phyloP scores from a whole-genome alignment of 2,888 invertebrate genomes.

The Coremacera marginata region DNA sequence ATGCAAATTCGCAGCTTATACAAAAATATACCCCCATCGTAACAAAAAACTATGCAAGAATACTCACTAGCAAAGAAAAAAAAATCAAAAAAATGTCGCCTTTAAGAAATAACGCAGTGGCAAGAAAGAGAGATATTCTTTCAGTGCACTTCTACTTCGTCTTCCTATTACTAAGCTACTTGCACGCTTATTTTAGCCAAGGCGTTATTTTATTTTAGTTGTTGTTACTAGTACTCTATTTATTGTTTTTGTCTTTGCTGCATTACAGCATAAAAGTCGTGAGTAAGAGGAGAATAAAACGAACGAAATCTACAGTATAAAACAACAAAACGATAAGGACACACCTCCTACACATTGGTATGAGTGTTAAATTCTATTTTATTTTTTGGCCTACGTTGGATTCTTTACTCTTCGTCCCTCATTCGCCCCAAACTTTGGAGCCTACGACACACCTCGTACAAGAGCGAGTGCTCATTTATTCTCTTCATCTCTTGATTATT shows the following conservation, averaged over 20 bases:
- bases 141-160: neutral
- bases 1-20: constrained; percentile 7
- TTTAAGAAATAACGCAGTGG: neutral
- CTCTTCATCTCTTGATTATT: neutral
- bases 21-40: neutral
- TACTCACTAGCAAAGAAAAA: neutral
- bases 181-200: neutral
- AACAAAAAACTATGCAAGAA: neutral
- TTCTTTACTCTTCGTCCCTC: neutral
- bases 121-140: neutral
- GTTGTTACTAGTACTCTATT: constrained; percentile 11
- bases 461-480: constrained; percentile 1
- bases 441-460: constrained; percentile 20
- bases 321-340: neutral
- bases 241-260: constrained; percentile 4
- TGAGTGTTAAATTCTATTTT: constrained; percentile 5
- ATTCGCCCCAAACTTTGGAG: neutral
- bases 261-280: neutral
- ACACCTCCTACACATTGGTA: neutral
- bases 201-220: neutral
- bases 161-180: neutral
- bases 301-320: neutral
- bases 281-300: constrained; percentile 3
- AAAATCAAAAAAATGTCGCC: neutral
- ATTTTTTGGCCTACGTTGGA: constrained; percentile 7